Evolutionary conservation across 2,113 vertebrate species (phyloP).

Genomic region (Electrona antarctica): DNA sequence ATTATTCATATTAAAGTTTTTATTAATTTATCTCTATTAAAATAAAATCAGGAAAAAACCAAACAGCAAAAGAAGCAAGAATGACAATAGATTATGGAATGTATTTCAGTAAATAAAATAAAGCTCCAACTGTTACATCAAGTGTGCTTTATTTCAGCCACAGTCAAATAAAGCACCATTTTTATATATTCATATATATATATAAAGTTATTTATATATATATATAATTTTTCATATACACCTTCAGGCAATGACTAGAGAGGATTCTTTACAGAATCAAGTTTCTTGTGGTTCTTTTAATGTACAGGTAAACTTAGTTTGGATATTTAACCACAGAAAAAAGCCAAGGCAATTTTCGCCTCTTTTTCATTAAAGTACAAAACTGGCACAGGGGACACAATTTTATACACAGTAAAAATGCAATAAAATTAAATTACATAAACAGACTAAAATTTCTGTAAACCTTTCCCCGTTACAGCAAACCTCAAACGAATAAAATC

Average conservation of each 20-base stretch:
- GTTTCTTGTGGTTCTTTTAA: constrained; percentile 98
- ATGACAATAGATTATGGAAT: constrained; percentile 79
- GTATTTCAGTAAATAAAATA: constrained; percentile 89
- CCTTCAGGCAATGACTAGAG: constrained; percentile 97
- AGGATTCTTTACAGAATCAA: constrained; percentile 99
- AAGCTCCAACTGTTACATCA: constrained; percentile 98
- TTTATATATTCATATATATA: constrained; percentile 70
- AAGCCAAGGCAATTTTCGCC: constrained; percentile 88
- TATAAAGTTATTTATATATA: constrained; percentile 64
- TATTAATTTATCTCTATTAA: constrained; percentile 82
- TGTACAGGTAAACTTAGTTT: constrained; percentile 99
- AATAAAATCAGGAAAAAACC: constrained; percentile 70
- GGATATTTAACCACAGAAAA: constrained; percentile 95
- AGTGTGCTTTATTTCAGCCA: constrained; percentile 98
- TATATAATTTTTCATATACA: constrained; percentile 88
- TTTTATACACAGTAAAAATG: constrained; percentile 99
- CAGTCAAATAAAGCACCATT: constrained; percentile 99
- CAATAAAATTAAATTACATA: constrained; percentile 98
- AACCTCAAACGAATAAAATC: constrained; percentile 91
- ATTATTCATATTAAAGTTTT: constrained; percentile 79
- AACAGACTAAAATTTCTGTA: constrained; percentile 80
- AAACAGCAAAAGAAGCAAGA: constrained; percentile 73
- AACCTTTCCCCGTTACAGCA: constrained; percentile 92
- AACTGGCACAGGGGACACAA: constrained; percentile 98
- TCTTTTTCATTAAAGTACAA: constrained; percentile 93